A percentile compares a stretch with the other conserved stretches of the same genome.
phyloP scores from a whole-genome alignment of 2,888 invertebrate species.

The Andrena hattorfiana region DNA sequence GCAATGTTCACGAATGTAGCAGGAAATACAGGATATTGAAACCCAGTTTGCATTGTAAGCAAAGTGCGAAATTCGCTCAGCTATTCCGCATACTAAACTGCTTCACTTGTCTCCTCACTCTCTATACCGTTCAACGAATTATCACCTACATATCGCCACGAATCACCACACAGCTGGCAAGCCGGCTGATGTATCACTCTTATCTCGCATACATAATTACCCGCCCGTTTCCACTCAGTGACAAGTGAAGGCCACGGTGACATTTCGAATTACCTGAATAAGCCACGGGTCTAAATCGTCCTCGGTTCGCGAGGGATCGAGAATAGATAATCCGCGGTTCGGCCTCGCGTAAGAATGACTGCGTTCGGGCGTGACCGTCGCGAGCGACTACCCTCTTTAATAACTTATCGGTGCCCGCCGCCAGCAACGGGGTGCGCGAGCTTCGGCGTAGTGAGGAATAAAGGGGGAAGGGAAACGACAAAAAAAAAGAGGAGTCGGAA shows the following conservation, averaged over 20 bases:
- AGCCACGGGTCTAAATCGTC: background rate
- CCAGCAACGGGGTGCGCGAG: slow-evolving; percentile 26
- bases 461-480: background rate
- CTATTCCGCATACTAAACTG: no score
- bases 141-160: no score
- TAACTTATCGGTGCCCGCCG: background rate
- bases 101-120: no score
- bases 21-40: no score
- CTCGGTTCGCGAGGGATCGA: background rate
- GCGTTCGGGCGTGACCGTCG: slow-evolving; percentile 10
- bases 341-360: slow-evolving; percentile 11
- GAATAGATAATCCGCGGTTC: background rate
- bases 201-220: no score
- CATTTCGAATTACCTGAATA: background rate
- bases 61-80: no score
- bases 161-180: no score
- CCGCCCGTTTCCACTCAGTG: no score
- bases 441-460: slow-evolving; percentile 6
- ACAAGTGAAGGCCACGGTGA: background rate
- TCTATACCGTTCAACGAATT: no score
- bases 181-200: no score
- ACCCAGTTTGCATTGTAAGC: no score
- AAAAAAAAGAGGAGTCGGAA: background rate
- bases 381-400: slow-evolving; percentile 9
- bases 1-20: background rate